These are phyloP conservation scores for Spizaetus ornatus DNA, from an alignment of 2,113 vertebrate species.

Conservation along the genomic window DNA sequence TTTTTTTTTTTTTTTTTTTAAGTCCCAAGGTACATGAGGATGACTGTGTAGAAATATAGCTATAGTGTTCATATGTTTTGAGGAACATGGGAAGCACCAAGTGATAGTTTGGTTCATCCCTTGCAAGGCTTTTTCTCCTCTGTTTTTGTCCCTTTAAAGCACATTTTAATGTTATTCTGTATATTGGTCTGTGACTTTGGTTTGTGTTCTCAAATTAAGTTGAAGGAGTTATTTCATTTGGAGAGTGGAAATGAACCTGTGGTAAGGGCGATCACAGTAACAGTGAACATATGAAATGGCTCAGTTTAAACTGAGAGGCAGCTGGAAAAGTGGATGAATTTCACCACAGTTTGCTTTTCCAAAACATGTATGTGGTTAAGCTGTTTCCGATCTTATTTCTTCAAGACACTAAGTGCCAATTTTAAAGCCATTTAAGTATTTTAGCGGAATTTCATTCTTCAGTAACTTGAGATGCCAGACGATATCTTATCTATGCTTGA, in stretches of 20 bases:
- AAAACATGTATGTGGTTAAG: background rate
- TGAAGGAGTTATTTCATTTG: background rate
- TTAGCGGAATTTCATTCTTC: background rate
- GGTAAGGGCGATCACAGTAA: background rate
- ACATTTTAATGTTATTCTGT: background rate
- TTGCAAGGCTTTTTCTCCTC: background rate
- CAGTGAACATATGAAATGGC: background rate
- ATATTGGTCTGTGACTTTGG: background rate
- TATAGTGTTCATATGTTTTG: background rate
- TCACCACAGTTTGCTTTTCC: background rate
- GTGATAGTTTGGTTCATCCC: background rate
- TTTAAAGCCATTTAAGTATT: background rate
- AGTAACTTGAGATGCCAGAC: background rate
- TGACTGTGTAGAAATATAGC: background rate
- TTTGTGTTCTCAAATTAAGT: background rate
- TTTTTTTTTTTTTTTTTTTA: background rate
- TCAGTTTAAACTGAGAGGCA: background rate
- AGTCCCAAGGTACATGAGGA: background rate
- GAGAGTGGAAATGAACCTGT: background rate
- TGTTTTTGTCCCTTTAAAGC: background rate
- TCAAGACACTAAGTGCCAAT: background rate
- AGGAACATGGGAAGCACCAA: background rate
- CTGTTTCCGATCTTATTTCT: background rate
- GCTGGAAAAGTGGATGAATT: background rate
- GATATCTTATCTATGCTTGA: background rate